Conservation (phyloP, 2,888 invertebrate genomes). For the Drosophila parthenogenetica region DNA sequence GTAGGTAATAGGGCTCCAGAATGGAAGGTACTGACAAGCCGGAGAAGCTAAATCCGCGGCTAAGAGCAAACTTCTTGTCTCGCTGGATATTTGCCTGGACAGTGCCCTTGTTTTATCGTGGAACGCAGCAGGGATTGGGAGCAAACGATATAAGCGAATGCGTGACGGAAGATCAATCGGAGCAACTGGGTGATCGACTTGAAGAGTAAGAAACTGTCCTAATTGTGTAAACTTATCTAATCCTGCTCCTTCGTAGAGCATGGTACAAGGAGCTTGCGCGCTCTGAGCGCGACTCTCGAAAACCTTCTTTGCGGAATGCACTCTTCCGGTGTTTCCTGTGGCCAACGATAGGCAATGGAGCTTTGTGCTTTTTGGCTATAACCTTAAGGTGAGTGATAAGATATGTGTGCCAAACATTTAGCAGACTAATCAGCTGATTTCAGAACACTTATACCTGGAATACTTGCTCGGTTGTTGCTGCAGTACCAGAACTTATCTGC, state of each 20-base stretch:
- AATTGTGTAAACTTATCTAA: fast-evolving
- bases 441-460: background rate
- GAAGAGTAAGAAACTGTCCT: constrained; percentile 76
- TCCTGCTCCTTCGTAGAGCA: constrained; percentile 85
- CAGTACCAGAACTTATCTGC: background rate
- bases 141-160: constrained; percentile 89
- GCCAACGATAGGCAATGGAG: constrained; percentile 88
- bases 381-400: constrained; percentile 79
- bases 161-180: constrained; percentile 86
- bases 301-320: constrained; percentile 88
- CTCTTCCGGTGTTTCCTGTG: constrained; percentile 89
- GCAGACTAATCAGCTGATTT: background rate
- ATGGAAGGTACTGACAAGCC: constrained; percentile 85
- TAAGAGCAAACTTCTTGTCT: constrained; percentile 82
- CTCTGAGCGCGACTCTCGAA: constrained; percentile 86
- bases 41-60: constrained; percentile 82
- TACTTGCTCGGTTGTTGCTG: background rate
- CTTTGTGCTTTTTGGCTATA: constrained; percentile 86
- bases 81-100: constrained; percentile 84
- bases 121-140: constrained; percentile 85
- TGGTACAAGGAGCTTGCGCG: constrained; percentile 88
- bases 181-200: constrained; percentile 83
- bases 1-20: constrained; percentile 11
- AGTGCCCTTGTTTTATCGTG: constrained; percentile 82
- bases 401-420: background rate